phyloP scores from a whole-genome alignment of 2,888 invertebrate genomes.

The Panzeria rudis region DNA sequence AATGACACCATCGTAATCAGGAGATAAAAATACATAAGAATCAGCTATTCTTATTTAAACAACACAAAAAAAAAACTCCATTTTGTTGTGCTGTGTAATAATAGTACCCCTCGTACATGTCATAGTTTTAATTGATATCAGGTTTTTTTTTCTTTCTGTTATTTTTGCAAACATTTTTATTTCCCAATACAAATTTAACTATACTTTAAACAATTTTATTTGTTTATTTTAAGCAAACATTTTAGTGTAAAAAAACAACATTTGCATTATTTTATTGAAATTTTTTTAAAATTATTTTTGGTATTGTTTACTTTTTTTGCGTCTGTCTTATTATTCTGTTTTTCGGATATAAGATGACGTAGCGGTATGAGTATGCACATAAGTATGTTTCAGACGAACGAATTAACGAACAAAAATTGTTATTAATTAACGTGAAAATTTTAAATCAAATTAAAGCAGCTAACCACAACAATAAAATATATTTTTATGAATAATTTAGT shows the following conservation, averaged over 20 bases:
- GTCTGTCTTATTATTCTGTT: not conserved
- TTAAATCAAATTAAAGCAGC: conserved; percentile 33
- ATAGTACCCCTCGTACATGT: not conserved
- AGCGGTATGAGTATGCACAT: conserved; percentile 7
- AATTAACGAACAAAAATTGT: conserved; percentile 1
- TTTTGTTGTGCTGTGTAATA: no score
- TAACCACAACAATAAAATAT: not conserved
- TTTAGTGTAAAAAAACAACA: conserved; percentile 37
- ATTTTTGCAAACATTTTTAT: conserved; percentile 22
- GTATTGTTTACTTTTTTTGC: not conserved
- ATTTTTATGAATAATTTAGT: conserved; percentile 6
- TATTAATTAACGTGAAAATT: not conserved
- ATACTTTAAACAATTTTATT: conserved; percentile 1
- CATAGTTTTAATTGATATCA: conserved; percentile 2
- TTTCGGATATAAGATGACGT: conserved; percentile 22
- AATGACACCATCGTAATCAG: no score
- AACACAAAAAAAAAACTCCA: no score
- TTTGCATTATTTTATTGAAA: conserved; percentile 5
- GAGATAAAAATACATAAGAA: no score
- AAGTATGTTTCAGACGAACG: conserved; percentile 9
- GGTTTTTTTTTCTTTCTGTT: not conserved
- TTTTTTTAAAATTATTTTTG: conserved; percentile 13
- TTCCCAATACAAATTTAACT: not conserved
- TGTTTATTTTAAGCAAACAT: conserved; percentile 30
- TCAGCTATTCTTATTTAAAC: no score